Conservation (phyloP, 2,888 invertebrate genomes). For the Metopia argyrocephala region DNA sequence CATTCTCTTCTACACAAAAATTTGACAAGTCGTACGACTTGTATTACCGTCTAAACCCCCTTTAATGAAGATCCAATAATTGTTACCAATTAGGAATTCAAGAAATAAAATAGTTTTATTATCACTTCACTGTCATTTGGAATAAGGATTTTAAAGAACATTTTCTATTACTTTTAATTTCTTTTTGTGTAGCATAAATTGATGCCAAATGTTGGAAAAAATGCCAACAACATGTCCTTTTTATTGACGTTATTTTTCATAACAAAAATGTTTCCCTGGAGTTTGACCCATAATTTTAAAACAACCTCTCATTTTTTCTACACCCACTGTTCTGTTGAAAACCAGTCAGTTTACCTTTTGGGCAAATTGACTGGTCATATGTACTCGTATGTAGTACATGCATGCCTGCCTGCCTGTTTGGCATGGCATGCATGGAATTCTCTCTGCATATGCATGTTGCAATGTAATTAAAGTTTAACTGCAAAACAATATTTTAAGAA, state of each 20-base stretch:
- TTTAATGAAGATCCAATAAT: too few species aligned
- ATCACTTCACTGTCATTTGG: too few species aligned
- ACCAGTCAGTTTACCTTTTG: background rate
- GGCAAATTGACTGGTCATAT: background rate
- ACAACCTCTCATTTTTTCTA: background rate
- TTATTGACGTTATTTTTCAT: background rate
- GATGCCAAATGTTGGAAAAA: background rate
- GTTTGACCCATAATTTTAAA: background rate
- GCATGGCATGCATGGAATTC: background rate
- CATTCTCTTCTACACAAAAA: too few species aligned
- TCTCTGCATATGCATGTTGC: constrained; percentile 46
- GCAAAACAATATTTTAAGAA: constrained; percentile 21
- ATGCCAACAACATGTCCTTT: background rate
- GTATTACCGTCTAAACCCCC: too few species aligned
- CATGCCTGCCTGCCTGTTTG: background rate
- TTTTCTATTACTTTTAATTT: too few species aligned
- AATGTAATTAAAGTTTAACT: constrained; percentile 52
- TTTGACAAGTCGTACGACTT: too few species aligned
- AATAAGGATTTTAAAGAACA: too few species aligned
- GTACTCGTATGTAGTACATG: background rate
- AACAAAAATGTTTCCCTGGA: background rate
- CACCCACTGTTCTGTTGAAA: background rate
- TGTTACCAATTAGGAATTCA: too few species aligned
- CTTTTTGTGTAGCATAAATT: too few species aligned
- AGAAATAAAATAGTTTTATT: too few species aligned